Evolutionary conservation across 2,797 vertebrate genomes (phyloP), one percentile per base, ranked within the genome.

Genomic region (Alectoris magna): DNA sequence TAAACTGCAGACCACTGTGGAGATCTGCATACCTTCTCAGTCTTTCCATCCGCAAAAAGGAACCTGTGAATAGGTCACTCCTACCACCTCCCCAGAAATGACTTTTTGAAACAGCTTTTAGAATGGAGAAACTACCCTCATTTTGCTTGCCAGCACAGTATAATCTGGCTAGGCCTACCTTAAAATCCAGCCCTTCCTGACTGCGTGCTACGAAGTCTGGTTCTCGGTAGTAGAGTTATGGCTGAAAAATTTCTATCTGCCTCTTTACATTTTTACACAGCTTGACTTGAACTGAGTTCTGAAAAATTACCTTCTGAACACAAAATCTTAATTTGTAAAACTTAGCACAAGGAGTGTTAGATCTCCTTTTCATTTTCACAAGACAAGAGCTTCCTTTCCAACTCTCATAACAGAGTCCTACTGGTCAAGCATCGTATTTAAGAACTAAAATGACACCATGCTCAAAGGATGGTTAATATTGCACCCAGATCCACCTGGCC

Each of bases 1-100:
- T 95, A 96, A 92, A 93, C 94, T 97, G 95, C 97, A 97, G 94
- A 96, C 96, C 95, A 91, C 93, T 95, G 87, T 82, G 88, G 84
- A 96, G 92, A 93, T 95, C 76, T 87, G 70, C 91, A 68, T 67
- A 79, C 71, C 68, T 85, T 91, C 49, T 46, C 58, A 88, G 80
- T 76, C 72, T 86, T 93, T 89, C 53, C 39, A 87, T 87, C 83
- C 66, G 76, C 79, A 48, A 69, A 74, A 78, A 74, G 69, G 70
- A 90, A 85, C 92, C 63, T 84, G 75, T 81, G 92, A 95, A 83
- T 58, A 92, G 91, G 82, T 71, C 87, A 76, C 64, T 94, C 78
- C 84, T 80, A 64, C 44, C 62, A 48, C 80, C 34, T 95, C 59
- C 59, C 68, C 39, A 70, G 90, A 89, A 94, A 86, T 41, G 15